Conservation (phyloP, 2,797 vertebrate genomes). For the Bufotes viridis region DNA sequence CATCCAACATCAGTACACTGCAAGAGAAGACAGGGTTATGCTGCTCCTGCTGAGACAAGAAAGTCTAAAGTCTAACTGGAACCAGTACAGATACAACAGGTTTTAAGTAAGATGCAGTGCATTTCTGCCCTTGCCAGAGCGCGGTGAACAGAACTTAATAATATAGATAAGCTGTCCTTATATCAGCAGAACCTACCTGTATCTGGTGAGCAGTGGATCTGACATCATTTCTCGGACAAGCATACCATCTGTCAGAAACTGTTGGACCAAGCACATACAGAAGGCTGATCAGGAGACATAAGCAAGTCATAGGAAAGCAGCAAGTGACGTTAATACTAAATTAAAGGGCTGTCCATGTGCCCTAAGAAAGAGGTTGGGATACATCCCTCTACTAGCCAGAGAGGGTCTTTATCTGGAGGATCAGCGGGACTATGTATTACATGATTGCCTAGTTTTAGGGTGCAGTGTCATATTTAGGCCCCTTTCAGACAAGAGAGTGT, state of each 20-base stretch:
- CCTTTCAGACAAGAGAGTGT: too few species aligned
- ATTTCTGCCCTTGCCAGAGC: too few species aligned
- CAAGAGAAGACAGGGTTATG: constrained; percentile 42
- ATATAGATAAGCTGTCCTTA: background rate
- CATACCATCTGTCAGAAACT: constrained; percentile 99
- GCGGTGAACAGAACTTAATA: background rate
- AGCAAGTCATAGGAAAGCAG: background rate
- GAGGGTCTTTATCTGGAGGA: too few species aligned
- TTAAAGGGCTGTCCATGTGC: too few species aligned
- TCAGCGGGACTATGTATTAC: too few species aligned
- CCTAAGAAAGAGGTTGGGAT: too few species aligned
- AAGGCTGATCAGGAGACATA: background rate
- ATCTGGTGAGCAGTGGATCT: constrained; percentile 94
- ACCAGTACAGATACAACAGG: background rate
- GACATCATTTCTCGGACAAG: constrained; percentile 98
- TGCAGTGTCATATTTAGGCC: too few species aligned
- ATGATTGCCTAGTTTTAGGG: too few species aligned
- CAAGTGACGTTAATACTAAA: background rate
- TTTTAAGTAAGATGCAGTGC: too few species aligned
- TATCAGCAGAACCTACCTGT: constrained; percentile 80
- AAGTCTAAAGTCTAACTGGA: constrained; percentile 4
- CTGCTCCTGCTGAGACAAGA: constrained; percentile 16
- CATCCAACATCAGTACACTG: constrained; percentile 95
- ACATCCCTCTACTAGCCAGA: too few species aligned
- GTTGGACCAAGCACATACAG: constrained; percentile 57